Conservation (phyloP, 1,140 invertebrate species). For the Trigoniulus corallinus region DNA sequence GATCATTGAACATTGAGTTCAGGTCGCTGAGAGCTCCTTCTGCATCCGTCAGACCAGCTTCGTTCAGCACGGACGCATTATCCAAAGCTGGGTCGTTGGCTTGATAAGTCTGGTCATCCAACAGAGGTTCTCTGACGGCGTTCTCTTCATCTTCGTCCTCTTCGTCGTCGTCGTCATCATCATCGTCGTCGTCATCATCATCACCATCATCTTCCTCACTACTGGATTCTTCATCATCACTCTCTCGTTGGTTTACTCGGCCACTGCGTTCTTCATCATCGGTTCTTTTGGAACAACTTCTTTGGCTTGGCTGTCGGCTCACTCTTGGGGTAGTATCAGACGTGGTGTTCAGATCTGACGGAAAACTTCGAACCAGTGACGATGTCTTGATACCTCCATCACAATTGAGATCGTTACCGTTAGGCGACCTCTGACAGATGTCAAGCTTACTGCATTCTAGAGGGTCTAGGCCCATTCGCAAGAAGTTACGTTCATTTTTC, state of each 20-base stretch:
- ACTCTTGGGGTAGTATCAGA: no score
- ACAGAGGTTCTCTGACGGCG: constrained; percentile 29
- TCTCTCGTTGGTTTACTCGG: neutral
- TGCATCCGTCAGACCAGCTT: constrained; percentile 66
- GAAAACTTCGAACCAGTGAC: no score
- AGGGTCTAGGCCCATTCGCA: constrained; percentile 15
- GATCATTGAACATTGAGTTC: constrained; percentile 58
- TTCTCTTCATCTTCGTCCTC: constrained; percentile 40
- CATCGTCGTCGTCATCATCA: constrained; percentile 1
- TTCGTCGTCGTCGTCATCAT: constrained; percentile 11
- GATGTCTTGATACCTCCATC: no score
- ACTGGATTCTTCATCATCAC: neutral
- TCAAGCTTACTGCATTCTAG: neutral
- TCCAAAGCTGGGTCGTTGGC: constrained; percentile 65
- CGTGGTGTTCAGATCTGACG: no score
- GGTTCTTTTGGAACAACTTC: no score
- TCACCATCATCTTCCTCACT: neutral
- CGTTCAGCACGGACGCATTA: constrained; percentile 64
- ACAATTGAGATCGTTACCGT: neutral
- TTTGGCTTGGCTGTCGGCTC: no score
- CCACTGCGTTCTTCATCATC: neutral
- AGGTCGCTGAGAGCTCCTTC: constrained; percentile 68
- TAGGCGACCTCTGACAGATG: neutral
- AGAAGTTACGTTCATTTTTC: constrained; percentile 12
- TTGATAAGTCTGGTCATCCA: constrained; percentile 51